These are phyloP conservation scores for Heliconius aoede DNA, from an alignment of 2,888 invertebrate species.

Conservation along the genomic window DNA sequence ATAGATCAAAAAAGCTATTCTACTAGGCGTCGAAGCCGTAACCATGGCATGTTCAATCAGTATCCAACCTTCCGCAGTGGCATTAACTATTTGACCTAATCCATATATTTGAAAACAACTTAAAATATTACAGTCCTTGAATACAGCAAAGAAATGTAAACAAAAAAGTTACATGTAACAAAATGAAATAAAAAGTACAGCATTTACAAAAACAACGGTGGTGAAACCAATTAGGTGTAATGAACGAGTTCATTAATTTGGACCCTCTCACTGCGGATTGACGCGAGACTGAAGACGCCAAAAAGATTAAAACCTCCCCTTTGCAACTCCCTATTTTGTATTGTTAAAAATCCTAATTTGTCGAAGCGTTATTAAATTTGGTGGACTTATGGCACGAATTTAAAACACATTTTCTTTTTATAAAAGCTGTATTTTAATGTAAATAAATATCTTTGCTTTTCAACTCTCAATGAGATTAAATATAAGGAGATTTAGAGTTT, in stretches of 20 bases:
- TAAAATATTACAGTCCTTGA: too few relatives aligned
- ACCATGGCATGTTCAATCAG: too few relatives aligned
- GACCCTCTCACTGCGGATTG: conserved; percentile 19
- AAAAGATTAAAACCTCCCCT: conserved; percentile 13
- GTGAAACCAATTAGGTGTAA: conserved; percentile 12
- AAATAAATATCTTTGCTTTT: conserved; percentile 3
- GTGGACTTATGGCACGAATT: conserved; percentile 23
- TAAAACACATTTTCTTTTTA: conserved; percentile 11
- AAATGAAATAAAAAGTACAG: background rate
- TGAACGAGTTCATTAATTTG: conserved; percentile 26
- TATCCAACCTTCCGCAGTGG: too few relatives aligned
- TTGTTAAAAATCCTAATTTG: conserved; percentile 21
- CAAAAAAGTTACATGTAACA: background rate
- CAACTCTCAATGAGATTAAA: background rate
- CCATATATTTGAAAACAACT: too few relatives aligned
- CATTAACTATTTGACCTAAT: too few relatives aligned
- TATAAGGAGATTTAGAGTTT: too few relatives aligned
- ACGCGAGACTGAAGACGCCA: conserved; percentile 17
- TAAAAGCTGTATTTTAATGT: background rate
- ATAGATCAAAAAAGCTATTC: too few relatives aligned
- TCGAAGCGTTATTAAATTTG: conserved; percentile 29
- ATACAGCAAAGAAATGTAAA: background rate
- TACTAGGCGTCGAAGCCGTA: too few relatives aligned
- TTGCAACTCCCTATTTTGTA: conserved; percentile 1
- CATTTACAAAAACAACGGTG: conserved; percentile 1